phyloP scores from a whole-genome alignment of 1,140 invertebrate species.

The Drosophila cardini region DNA sequence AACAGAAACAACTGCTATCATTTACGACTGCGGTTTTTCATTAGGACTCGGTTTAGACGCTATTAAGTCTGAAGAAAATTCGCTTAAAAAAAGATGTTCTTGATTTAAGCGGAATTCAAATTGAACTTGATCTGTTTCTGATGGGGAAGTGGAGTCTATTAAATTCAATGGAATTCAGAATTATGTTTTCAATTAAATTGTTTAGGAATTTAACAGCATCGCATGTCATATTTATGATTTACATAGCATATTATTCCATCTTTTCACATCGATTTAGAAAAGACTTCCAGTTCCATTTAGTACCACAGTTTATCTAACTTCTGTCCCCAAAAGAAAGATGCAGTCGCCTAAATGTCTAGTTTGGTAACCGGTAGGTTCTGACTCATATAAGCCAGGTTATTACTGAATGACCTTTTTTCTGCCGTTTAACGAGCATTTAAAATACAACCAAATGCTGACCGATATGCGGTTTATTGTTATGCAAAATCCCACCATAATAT shows the following conservation, averaged over 20 bases:
- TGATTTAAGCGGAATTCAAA: constrained; percentile 15
- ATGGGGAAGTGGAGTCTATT: background rate
- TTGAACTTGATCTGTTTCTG: constrained; percentile 8
- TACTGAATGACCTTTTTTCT: constrained; percentile 23
- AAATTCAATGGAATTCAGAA: background rate
- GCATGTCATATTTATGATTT: no score
- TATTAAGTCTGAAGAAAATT: constrained; percentile 19
- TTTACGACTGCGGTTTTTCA: constrained; percentile 23
- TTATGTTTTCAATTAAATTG: background rate
- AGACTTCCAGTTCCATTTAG: background rate
- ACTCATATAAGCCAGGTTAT: constrained; percentile 22
- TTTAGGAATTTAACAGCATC: no score
- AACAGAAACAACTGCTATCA: constrained; percentile 29
- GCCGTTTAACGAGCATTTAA: constrained; percentile 23
- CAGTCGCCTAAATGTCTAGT: constrained; percentile 42
- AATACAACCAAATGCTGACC: constrained; percentile 46
- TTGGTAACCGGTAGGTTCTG: background rate
- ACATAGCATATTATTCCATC: no score
- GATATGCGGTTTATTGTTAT: constrained; percentile 79
- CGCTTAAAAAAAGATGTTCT: background rate
- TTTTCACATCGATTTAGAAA: no score
- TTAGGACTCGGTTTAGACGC: constrained; percentile 9
- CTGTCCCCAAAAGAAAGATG: no score
- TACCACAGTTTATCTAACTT: background rate
- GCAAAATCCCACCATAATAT: constrained; percentile 67